Conservation (phyloP, 2,888 invertebrate genomes). For the Cheiracanthium punctorium region DNA sequence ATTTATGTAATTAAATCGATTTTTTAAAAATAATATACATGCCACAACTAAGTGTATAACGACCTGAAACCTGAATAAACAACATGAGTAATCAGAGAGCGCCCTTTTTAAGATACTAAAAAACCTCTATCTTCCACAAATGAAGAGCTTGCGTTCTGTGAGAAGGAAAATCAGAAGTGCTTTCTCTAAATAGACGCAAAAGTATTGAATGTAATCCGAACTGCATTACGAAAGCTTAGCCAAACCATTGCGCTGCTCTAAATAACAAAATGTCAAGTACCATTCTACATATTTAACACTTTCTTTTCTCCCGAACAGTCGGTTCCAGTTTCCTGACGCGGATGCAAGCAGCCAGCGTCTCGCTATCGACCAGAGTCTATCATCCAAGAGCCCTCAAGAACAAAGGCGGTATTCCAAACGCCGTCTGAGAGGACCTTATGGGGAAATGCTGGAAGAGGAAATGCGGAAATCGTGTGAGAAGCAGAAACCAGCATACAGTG, state of each 20-base stretch:
- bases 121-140: no score
- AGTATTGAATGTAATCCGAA: not conserved
- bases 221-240: conserved; percentile 5
- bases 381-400: conserved; percentile 67
- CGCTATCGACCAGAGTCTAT: conserved; percentile 29
- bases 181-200: not conserved
- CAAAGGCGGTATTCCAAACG: conserved; percentile 69
- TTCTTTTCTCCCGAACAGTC: conserved; percentile 22
- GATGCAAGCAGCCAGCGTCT: conserved; percentile 36
- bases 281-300: conserved; percentile 6
- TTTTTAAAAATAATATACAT: no score
- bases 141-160: no score
- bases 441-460: conserved; percentile 72
- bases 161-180: not conserved
- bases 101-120: no score
- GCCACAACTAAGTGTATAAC: no score
- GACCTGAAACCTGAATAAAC: no score
- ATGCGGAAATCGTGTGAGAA: conserved; percentile 70
- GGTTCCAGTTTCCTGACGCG: conserved; percentile 44
- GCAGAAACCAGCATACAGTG: conserved; percentile 34
- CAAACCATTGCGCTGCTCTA: not conserved
- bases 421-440: conserved; percentile 71
- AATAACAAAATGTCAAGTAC: not conserved
- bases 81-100: no score
- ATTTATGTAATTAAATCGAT: no score